Base-by-base conservation (phyloP, 1,140 invertebrate genomes). In the Conus ventricosus region DNA sequence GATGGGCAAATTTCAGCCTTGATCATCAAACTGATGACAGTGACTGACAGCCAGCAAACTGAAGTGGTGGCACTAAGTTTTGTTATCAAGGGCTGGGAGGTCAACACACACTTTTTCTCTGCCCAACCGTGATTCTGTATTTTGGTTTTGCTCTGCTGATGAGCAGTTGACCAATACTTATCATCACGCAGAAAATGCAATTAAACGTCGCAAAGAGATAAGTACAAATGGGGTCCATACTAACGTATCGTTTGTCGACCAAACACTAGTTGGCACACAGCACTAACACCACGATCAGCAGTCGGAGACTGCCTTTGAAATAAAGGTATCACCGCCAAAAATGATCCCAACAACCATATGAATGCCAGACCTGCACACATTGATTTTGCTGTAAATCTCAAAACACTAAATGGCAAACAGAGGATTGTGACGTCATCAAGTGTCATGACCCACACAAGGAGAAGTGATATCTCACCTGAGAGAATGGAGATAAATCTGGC, bases 281-380 rank as follows among this genome's bases (percentile, higher is more conserved):
- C 90, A 89, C 53, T 90, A 83, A 8, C 89, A 84, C 75, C 92
- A 92, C 83, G 92, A 60, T 10, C 88, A 20, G 87, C 85, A 87
- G 53, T 88, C 15, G 6, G 25, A 11, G 81, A 55, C 1, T 55
- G 81, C 1, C 15, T n/a, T 13, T 55, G 13, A 7, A 89, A 57
- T 0, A 85, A 86, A 53, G 84, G 55, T 27, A n/a, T 15, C 7
- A 86, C 80, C 53, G 87, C 80, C 13, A 55, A 11, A 0, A 80
- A 17, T 1, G 17, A 71, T 5, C 88, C 88, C 2, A 87, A 15
- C 6, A 71, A n/a, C 88, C 88, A 89, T 2, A 80, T 71, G 0
- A 89, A 25, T 8, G 10, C 51, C 54, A 57, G 87, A 0, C 71
- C 88, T 20, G 67, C 60, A 4, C 23, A 39, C 5, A 86, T 85